Evolutionary conservation across 2,113 vertebrate genomes (phyloP).

Genomic region (Heliornis fulica): DNA sequence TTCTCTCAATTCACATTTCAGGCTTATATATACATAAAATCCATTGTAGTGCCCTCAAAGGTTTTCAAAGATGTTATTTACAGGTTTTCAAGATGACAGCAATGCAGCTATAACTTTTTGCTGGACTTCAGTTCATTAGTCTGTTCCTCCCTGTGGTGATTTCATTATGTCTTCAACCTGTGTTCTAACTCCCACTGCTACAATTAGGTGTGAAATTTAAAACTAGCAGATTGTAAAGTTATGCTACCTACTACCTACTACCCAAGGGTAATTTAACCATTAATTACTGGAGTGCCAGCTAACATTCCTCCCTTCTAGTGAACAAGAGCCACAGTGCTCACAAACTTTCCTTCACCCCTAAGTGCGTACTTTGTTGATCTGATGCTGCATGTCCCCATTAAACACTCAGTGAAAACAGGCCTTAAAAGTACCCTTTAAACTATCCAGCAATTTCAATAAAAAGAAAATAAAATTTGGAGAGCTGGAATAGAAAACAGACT

Average conservation of each 20-base stretch:
- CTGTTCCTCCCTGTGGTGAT: slow-evolving; percentile 24
- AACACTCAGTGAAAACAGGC: neutral
- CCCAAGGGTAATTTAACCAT: slow-evolving; percentile 52
- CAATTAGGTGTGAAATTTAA: slow-evolving; percentile 41
- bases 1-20: neutral
- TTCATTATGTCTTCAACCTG: slow-evolving; percentile 47
- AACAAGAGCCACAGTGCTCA: neutral
- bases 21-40: slow-evolving; percentile 17
- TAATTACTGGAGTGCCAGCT: slow-evolving; percentile 39
- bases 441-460: neutral
- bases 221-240: slow-evolving; percentile 49
- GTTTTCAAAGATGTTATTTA: slow-evolving; percentile 52
- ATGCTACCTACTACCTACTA: slow-evolving; percentile 28
- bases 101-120: slow-evolving; percentile 21
- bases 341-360: neutral
- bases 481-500: neutral
- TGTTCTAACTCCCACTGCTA: slow-evolving; percentile 34
- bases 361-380: neutral
- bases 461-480: neutral
- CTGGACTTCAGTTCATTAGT: slow-evolving; percentile 39
- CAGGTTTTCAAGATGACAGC: neutral
- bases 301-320: neutral
- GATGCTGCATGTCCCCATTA: neutral
- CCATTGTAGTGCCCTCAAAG: neutral
- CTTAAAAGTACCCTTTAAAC: neutral